Evolutionary conservation across 53 echinoderm and acorn worm genomes (phyloP).

Genomic region (Antedon mediterranea): DNA sequence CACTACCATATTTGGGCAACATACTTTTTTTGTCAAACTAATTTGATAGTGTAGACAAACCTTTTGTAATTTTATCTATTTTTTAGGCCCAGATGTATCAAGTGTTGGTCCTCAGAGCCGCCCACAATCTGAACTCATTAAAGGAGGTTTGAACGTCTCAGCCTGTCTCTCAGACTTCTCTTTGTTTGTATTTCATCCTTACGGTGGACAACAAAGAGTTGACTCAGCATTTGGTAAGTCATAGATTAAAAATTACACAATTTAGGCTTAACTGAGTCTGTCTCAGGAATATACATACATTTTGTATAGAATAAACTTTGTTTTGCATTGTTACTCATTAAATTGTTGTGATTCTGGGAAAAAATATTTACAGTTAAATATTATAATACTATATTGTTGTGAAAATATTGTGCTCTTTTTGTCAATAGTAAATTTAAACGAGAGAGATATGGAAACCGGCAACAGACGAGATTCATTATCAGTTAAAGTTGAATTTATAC

Average conservation of each 20-base stretch:
- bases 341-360: too few species aligned
- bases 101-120: background rate
- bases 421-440: background rate
- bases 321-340: too few species aligned
- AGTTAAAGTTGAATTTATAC: slow-evolving; percentile 68
- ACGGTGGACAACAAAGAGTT: slow-evolving; percentile 49
- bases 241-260: too few species aligned
- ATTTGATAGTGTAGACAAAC: too few species aligned
- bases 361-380: too few species aligned
- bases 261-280: too few species aligned
- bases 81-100: background rate
- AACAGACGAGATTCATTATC: slow-evolving; percentile 71
- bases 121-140: background rate
- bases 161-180: slow-evolving; percentile 94
- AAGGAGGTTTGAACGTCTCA: slow-evolving; percentile 57
- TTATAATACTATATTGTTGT: too few species aligned
- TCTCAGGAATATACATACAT: too few species aligned
- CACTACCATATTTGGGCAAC: too few species aligned
- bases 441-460: background rate
- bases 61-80: background rate
- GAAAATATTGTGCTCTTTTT: background rate
- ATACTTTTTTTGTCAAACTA: too few species aligned
- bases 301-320: too few species aligned
- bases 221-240: background rate
- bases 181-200: slow-evolving; percentile 84